Conservation (phyloP, 2,888 invertebrate species). For the Pseudanteris insignis region DNA sequence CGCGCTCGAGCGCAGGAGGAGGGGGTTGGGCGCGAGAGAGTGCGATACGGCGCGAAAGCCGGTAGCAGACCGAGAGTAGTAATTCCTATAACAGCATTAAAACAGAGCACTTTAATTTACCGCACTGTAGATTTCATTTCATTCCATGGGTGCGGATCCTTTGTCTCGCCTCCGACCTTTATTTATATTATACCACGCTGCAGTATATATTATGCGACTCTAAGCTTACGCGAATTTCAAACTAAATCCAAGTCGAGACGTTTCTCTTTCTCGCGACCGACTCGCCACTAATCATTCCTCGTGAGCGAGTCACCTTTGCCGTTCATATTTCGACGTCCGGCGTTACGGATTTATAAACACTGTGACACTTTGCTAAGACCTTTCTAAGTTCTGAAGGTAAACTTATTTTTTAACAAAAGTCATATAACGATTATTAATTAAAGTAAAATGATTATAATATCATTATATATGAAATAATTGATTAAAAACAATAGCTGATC, state of each 20-base stretch:
- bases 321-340: constrained; percentile 25
- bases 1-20: constrained; percentile 6
- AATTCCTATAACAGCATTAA: constrained; percentile 64
- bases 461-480: too few species aligned
- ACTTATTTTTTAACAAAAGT: too few species aligned
- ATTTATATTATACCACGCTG: constrained; percentile 52
- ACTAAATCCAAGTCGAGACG: constrained; percentile 52
- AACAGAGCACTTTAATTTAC: constrained; percentile 64
- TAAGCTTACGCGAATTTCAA: constrained; percentile 51
- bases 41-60: constrained; percentile 49
- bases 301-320: constrained; percentile 31
- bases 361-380: too few species aligned
- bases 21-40: constrained; percentile 7
- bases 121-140: constrained; percentile 64
- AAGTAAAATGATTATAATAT: too few species aligned
- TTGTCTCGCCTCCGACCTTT: constrained; percentile 49
- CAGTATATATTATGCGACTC: constrained; percentile 52
- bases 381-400: too few species aligned
- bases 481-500: too few species aligned
- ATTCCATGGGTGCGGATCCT: constrained; percentile 52
- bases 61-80: constrained; percentile 55
- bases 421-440: too few species aligned
- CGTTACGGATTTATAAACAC: too few species aligned
- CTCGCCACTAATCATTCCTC: constrained; percentile 42
- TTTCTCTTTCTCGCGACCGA: constrained; percentile 41